Percentiles rank a stretch among this genome's conserved stretches.
Conservation (phyloP, 2,888 invertebrate genomes). For the Rhimphoctona megacephalus region DNA sequence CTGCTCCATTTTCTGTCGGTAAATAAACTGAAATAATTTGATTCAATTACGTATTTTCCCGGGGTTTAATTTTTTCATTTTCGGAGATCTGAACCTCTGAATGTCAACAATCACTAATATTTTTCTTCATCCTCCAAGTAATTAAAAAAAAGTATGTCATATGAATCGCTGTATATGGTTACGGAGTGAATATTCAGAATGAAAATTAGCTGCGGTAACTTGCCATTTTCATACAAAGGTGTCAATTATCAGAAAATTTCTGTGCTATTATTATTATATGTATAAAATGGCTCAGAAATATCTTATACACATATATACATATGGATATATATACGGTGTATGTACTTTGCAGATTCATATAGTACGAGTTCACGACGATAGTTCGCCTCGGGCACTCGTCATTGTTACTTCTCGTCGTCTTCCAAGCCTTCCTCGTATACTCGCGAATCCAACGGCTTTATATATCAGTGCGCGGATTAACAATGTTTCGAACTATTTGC, state of each 20-base stretch:
- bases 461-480: conserved; percentile 73
- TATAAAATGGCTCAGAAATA: conserved; percentile 28
- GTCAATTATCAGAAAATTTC: conserved; percentile 23
- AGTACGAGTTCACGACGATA: conserved; percentile 61
- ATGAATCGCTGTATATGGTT: neutral
- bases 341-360: conserved; percentile 1
- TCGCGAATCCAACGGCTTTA: conserved; percentile 36
- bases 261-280: conserved; percentile 20
- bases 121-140: neutral
- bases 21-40: too few species aligned
- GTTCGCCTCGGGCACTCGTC: conserved; percentile 64
- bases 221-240: conserved; percentile 33
- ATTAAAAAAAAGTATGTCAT: conserved; percentile 11
- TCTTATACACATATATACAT: conserved; percentile 1
- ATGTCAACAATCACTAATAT: neutral
- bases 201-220: conserved; percentile 30
- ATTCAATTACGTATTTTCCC: too few species aligned
- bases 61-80: neutral
- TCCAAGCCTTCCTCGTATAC: conserved; percentile 22
- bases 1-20: too few species aligned
- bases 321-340: neutral
- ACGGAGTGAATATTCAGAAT: neutral
- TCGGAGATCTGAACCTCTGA: neutral
- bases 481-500: conserved; percentile 76
- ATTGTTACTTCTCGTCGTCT: conserved; percentile 63